phyloP scores from a whole-genome alignment of 2,888 invertebrate genomes.

The Dyspetes luteomarginatus region DNA sequence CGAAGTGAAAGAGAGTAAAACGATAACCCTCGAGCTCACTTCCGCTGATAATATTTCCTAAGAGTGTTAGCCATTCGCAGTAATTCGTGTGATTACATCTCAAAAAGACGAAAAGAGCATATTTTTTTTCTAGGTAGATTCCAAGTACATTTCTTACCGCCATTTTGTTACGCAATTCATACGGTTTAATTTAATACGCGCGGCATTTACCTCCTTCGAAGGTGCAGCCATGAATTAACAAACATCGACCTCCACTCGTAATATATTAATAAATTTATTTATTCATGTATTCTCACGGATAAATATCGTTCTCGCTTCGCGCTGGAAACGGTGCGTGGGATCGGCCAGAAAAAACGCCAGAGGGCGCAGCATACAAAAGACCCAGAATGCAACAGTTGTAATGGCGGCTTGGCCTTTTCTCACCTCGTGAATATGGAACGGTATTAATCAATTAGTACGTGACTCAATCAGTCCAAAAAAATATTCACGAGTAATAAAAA shows the following conservation, averaged over 20 bases:
- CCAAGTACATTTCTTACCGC: background rate
- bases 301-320: conserved; percentile 73
- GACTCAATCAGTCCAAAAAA: background rate
- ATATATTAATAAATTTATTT: conserved; percentile 71
- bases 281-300: conserved; percentile 70
- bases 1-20: conserved; percentile 22
- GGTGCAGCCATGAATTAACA: conserved; percentile 49
- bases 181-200: background rate
- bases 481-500: background rate
- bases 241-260: conserved; percentile 51
- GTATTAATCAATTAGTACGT: conserved; percentile 8
- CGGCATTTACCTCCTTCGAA: conserved; percentile 28
- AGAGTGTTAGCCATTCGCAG: background rate
- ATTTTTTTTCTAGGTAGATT: background rate
- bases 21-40: conserved; percentile 55
- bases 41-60: conserved; percentile 52
- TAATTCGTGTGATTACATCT: conserved; percentile 29
- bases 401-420: conserved; percentile 30
- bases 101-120: background rate
- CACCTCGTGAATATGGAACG: conserved; percentile 30
- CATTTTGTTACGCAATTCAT: conserved; percentile 36
- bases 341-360: conserved; percentile 19
- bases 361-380: conserved; percentile 67
- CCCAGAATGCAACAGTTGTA: background rate
- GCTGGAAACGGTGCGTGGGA: conserved; percentile 54